Conservation (phyloP, 2,113 vertebrate species). For the Lates calcarifer region DNA sequence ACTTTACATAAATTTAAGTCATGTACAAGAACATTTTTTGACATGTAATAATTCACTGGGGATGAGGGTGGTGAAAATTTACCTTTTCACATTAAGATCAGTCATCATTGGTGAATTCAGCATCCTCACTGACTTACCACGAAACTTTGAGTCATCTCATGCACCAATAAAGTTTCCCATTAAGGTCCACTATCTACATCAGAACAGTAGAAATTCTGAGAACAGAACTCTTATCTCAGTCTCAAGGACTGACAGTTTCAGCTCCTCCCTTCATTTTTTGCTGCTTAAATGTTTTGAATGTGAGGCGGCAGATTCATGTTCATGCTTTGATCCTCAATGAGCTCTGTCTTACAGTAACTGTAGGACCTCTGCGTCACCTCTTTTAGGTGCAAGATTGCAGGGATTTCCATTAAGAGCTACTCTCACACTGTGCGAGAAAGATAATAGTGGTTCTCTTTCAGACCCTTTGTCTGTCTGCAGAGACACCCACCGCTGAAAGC, state of each 20-base stretch:
- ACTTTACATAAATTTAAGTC: too few relatives aligned
- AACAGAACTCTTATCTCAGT: background rate
- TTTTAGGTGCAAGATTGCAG: constrained; percentile 17
- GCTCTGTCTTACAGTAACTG: background rate
- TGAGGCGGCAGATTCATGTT: background rate
- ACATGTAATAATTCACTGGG: too few relatives aligned
- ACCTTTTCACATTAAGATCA: background rate
- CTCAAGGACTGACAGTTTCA: background rate
- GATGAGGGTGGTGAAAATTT: too few relatives aligned
- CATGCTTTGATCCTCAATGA: constrained; percentile 10
- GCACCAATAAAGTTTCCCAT: background rate
- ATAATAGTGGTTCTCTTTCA: constrained; percentile 2
- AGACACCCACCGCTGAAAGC: background rate
- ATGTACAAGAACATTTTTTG: too few relatives aligned
- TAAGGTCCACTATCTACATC: background rate
- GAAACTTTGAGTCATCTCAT: background rate
- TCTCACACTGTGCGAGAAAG: background rate
- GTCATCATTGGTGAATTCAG: background rate
- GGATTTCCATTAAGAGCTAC: constrained; percentile 29
- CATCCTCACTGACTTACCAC: background rate
- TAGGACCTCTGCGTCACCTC: background rate
- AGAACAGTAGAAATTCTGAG: background rate
- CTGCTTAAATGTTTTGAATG: background rate
- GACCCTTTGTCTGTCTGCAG: constrained; percentile 14
- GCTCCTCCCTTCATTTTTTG: background rate